phyloP scores from a whole-genome alignment of 2,888 invertebrate genomes.

The Timandra comae region DNA sequence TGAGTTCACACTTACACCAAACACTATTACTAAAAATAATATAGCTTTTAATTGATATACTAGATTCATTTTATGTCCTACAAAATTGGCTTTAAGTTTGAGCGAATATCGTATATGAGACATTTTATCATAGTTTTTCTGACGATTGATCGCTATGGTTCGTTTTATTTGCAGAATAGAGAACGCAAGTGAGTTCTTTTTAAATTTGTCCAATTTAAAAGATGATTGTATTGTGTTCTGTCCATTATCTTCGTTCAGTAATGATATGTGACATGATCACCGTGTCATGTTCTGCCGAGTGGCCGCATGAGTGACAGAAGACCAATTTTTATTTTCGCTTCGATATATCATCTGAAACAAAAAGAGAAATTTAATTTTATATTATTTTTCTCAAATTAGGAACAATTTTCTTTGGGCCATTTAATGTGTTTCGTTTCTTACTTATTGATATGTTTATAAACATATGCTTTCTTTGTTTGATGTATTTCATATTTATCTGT shows the following conservation, averaged over 20 bases:
- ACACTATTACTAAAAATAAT: constrained; percentile 41
- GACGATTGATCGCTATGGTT: too few relatives aligned
- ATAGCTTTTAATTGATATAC: constrained; percentile 33
- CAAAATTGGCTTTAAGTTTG: constrained; percentile 16
- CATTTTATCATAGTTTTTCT: too few relatives aligned
- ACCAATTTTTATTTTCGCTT: constrained; percentile 19
- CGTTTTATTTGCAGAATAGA: too few relatives aligned
- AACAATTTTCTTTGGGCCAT: too few relatives aligned
- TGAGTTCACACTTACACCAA: constrained; percentile 34
- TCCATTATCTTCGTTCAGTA: constrained; percentile 6
- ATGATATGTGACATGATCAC: not conserved
- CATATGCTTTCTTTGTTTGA: too few relatives aligned
- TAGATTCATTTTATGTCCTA: constrained; percentile 19
- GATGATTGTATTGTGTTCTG: not conserved
- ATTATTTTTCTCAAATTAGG: too few relatives aligned
- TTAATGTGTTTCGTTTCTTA: too few relatives aligned
- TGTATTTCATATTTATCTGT: too few relatives aligned
- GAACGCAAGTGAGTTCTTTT: too few relatives aligned
- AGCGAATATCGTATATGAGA: constrained; percentile 3
- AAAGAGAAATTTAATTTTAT: constrained; percentile 24
- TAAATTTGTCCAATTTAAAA: not conserved
- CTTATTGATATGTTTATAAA: too few relatives aligned
- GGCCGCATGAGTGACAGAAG: constrained; percentile 17
- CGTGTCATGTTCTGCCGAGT: constrained; percentile 4
- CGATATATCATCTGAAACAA: constrained; percentile 38